Evolutionary conservation across 2,797 vertebrate genomes (phyloP), one percentile per base, ranked within the genome.

Genomic region (Limosa lapponica): DNA sequence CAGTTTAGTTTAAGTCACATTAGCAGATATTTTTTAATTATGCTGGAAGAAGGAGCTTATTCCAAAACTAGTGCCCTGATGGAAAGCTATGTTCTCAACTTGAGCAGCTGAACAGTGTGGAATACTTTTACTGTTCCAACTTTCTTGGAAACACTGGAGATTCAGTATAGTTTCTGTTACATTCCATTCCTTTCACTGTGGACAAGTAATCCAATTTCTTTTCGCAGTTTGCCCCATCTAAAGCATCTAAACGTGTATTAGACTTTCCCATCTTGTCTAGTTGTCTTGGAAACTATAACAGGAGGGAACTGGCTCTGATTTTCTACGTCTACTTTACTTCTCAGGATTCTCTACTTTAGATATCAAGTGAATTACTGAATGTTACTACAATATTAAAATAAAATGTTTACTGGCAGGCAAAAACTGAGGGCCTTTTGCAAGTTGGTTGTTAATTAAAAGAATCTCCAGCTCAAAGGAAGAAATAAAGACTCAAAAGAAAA

Each of bases 201-300:
- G 57, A 62, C 25, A 93, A 80, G 70, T 89, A 95, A 89, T 85
- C 89, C 41, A 82, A 83, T 89, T 87, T 89, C 39, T 81, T 32
- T 74, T 89, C 92, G 25, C 59, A 72, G 30, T 73, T 69, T 93
- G 66, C 34, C 62, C 62, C 62, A 64, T 82, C 43, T 88, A 71
- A 91, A 87, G 11, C 69, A 81, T 64, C 37, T 61, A 78, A 84
- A 96, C 84, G 13, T 39, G 14, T 58, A 70, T 87, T 92, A 58
- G 25, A 66, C 81, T 80, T 83, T 87, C 80, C n/a, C 25, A 30
- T 89, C 62, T 91, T 90, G 36, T 67, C 81, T 82, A 93, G 92
- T 95, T 93, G 91, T 95, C 95, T 95, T 96, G 93, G 93, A 95
- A 96, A 92, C 92, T 90, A 37, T 84, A 74, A 55, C 43, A 94